A percentile compares a stretch with the other conserved stretches of the same genome.
phyloP scores from a whole-genome alignment of 1,140 invertebrate species.

The Varroa destructor region DNA sequence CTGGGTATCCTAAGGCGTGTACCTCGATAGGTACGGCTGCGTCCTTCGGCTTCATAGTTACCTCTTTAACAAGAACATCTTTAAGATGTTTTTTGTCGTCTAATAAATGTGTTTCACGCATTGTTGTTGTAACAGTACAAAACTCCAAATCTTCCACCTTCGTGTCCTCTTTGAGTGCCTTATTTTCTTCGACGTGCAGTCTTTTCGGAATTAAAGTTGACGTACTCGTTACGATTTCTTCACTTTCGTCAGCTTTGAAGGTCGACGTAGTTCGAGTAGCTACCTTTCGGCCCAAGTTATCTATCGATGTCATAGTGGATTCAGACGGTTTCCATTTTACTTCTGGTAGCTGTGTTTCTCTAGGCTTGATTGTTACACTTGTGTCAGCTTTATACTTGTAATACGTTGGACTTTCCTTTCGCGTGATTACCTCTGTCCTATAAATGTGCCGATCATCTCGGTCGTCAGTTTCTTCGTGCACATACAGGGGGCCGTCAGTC shows the following conservation, averaged over 20 bases:
- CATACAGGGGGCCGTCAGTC: no score
- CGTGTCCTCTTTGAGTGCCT: not conserved
- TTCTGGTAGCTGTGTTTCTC: no score
- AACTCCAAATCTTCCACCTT: not conserved
- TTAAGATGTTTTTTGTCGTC: not conserved
- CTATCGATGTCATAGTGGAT: not conserved
- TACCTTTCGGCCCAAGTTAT: not conserved
- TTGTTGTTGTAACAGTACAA: not conserved
- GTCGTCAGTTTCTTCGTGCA: no score
- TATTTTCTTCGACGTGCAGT: not conserved
- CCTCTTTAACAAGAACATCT: not conserved
- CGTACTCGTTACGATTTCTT: not conserved
- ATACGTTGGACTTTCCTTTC: no score
- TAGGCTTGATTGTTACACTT: no score
- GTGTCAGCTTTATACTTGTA: no score
- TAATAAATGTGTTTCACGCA: not conserved
- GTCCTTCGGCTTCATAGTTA: constrained; percentile 9
- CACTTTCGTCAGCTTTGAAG: not conserved
- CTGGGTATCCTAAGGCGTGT: not conserved
- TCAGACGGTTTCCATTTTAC: no score
- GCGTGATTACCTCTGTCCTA: no score
- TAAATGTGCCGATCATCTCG: no score
- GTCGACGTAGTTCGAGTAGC: not conserved
- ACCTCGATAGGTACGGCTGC: not conserved
- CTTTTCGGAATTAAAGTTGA: not conserved